A percentile compares a stretch with the other conserved stretches of the same genome.
Evolutionary conservation across 2,888 invertebrate genomes (phyloP).

Genomic region (Formica aserva): DNA sequence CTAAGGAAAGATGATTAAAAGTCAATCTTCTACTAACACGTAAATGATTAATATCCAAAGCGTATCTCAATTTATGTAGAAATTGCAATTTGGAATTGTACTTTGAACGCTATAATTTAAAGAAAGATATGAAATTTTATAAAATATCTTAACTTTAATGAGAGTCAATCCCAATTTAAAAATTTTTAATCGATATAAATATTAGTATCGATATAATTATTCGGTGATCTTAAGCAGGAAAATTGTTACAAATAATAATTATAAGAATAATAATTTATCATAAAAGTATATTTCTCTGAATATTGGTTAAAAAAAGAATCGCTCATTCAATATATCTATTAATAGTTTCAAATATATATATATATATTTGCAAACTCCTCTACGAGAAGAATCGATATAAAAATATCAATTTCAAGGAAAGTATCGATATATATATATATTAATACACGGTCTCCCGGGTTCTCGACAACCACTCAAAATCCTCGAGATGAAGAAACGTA

Average conservation of each 20-base stretch:
- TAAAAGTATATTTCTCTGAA: not conserved
- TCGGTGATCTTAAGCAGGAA: not conserved
- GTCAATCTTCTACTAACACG: not conserved
- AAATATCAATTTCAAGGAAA: not conserved
- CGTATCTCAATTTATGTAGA: not conserved
- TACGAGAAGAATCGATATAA: not conserved
- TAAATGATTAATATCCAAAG: not conserved
- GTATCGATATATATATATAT: not conserved
- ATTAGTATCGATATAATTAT: not conserved
- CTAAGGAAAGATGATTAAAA: conserved; percentile 15
- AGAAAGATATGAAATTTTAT: not conserved
- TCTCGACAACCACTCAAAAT: not conserved
- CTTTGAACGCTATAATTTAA: not conserved
- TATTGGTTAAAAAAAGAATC: not conserved
- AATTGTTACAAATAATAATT: not conserved
- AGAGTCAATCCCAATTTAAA: not conserved
- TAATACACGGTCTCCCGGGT: not conserved
- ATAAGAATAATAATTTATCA: not conserved
- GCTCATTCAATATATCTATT: not conserved
- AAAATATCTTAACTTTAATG: not conserved
- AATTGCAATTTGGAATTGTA: not conserved
- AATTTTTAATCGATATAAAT: not conserved
- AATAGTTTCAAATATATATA: not conserved
- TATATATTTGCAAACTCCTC: not conserved
- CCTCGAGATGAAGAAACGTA: not conserved